Evolutionary conservation across 1,140 invertebrate genomes (phyloP).

Genomic region (Drosophila sulfurigaster): DNA sequence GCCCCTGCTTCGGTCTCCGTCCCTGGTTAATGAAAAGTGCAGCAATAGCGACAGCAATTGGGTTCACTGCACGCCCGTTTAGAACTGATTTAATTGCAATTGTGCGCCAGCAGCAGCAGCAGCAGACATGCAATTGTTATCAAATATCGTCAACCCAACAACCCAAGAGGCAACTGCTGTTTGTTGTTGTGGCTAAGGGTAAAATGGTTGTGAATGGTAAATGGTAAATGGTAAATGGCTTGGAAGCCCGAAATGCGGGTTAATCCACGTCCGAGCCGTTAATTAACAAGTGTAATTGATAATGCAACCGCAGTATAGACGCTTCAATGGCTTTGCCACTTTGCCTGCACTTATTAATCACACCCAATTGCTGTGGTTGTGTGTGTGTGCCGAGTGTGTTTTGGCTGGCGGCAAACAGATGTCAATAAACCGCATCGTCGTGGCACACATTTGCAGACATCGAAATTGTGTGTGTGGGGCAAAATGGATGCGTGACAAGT

Average conservation of each 20-base stretch:
- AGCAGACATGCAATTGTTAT: constrained; percentile 77
- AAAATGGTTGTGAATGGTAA: constrained; percentile 10
- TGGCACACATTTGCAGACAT: constrained; percentile 69
- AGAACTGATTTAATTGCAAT: constrained; percentile 81
- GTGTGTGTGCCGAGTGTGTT: not conserved
- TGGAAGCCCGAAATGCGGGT: constrained; percentile 61
- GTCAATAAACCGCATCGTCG: constrained; percentile 59
- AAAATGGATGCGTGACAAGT: constrained; percentile 73
- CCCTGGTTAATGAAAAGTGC: constrained; percentile 47
- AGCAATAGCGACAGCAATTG: constrained; percentile 49
- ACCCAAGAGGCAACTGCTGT: constrained; percentile 22
- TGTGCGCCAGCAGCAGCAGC: constrained; percentile 50
- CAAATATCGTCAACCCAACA: constrained; percentile 60
- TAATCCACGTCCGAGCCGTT: constrained; percentile 50
- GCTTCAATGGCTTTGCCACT: constrained; percentile 36
- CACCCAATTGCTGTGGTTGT: constrained; percentile 17
- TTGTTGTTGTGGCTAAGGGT: not conserved
- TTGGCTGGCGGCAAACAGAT: constrained; percentile 48
- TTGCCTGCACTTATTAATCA: constrained; percentile 57
- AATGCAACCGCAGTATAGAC: constrained; percentile 41
- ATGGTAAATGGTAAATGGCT: constrained; percentile 35
- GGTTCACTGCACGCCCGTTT: constrained; percentile 64
- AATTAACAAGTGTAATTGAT: constrained; percentile 83
- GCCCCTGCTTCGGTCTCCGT: not conserved
- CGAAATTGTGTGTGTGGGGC: constrained; percentile 17